phyloP scores from a whole-genome alignment of 2,113 vertebrate species.

The Aleadryas rufinucha region DNA sequence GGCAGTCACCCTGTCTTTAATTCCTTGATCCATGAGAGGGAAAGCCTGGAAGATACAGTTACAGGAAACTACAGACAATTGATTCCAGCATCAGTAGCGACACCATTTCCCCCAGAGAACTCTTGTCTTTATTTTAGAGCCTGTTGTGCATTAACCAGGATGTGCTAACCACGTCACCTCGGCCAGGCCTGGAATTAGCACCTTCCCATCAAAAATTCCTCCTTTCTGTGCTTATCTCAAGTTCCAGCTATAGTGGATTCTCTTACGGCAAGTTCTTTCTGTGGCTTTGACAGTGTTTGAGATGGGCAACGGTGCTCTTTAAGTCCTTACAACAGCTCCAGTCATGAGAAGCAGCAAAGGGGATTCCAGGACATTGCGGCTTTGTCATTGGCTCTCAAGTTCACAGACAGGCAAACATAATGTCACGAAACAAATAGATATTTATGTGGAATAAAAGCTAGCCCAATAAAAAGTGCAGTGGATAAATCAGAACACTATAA shows the following conservation, averaged over 20 bases:
- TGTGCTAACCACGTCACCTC: background rate
- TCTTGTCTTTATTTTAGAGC: background rate
- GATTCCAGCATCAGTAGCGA: rapidly evolving
- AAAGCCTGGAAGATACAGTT: background rate
- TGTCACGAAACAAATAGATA: background rate
- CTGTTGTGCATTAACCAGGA: background rate
- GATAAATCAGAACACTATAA: background rate
- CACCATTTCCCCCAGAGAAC: background rate
- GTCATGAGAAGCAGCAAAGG: background rate
- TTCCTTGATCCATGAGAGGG: background rate
- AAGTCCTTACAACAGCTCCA: background rate
- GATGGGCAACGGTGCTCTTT: rapidly evolving
- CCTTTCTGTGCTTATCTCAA: background rate
- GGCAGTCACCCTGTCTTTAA: background rate
- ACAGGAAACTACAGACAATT: background rate
- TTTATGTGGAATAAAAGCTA: background rate
- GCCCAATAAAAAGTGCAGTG: background rate
- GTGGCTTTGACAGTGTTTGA: background rate
- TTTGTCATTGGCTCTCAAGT: background rate
- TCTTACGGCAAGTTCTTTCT: background rate
- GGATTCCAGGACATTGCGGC: background rate
- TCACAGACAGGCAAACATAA: background rate
- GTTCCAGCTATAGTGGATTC: background rate
- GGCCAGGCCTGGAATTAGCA: background rate
- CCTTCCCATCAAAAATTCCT: background rate